Base-by-base conservation (phyloP, 2,797 vertebrate genomes). In the Eutrigla gurnardus region DNA sequence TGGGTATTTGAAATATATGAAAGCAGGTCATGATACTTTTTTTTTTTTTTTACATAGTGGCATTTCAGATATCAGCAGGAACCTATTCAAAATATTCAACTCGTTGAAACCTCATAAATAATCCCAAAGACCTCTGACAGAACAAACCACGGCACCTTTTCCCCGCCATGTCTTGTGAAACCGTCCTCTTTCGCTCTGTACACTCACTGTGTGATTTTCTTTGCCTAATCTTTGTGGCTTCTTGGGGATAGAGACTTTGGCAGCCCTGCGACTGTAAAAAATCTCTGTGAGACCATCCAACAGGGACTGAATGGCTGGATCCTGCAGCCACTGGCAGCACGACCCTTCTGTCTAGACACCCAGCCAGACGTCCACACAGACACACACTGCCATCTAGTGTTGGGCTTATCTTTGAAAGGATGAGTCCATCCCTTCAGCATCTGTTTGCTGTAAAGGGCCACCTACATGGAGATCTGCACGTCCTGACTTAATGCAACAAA, bases 301-400 rank as follows among this genome's bases (percentile, higher is more conserved):
- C 57, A 46, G 57, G 52, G 74, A 75, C 43, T 64, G 42, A 77
- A 40, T 2, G 13, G 35, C 67, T 72, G 25, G 53, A 76, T 78
- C 70, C 49, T 39, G 46, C 70, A 65, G 40, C 55, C 3, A 42
- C 64, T 75, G 59, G 25, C 64, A 59, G 18, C 58, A 65, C 25
- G 45, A 57, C 18, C 1, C 4, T 2, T 35, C 76, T 55, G 65
- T 70, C 73, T 68, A 64, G 78, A 84, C 78, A 46, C 37, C 61
- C 43, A 32, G 32, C 50, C 57, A 58, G 11, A 72, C 40, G 50
- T 55, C 63, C 45, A 3, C n/a, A 46, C 64, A 87, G 90, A 81
- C 73, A 63, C 77, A 73, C 58, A 87, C 80, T 86, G 86, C 93
- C 94, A 94, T 92, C 94, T 92, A 84, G 91, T 92, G 93, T 73